Base-by-base conservation (phyloP, 2,797 vertebrate species). In the Argentina silus region DNA sequence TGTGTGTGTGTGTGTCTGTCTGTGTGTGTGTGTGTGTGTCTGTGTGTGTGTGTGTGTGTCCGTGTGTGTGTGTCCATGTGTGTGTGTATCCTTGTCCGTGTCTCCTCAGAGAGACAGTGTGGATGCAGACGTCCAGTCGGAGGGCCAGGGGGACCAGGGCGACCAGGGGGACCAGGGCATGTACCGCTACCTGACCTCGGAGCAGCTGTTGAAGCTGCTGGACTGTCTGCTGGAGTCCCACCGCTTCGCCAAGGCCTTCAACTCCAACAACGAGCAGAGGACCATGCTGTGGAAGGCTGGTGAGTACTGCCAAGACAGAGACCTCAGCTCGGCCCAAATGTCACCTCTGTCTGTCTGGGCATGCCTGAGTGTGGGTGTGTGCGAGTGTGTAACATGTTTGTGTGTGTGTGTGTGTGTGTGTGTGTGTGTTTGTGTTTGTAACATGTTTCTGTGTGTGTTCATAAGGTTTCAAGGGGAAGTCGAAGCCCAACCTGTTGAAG, bases 281-380 rank as follows among this genome's bases (percentile, higher is more conserved):
- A 99, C 97, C 1, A 93, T 96, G 59, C 93, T 99, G 68, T 99
- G 98, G 98, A 99, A 98, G 91, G 98, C 98, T 76, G 98, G 98
- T 98, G 83, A 81, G 93, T 85, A 17, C 44, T 9, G 4, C 44
- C 47, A 12, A 48, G 2, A 48, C 47, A 48, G 1, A 1, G 7
- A 8, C 47, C 47, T 12, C 7, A 21, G 10, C 7, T 6, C 17
- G 9, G 17, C 6, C 19, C n/a, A 8, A 12, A 17, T 0, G 9
- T 56, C 53, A 15, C 53, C 1, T 70, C 19, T 17, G 15, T 15
- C 17, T 36, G 27, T 36, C 2, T 36, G 27, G 27, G 27, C 4
- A 4, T 36, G 27, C 4, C 2, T 36, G 27, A 4, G 27, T 36
- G 27, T 36, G 27, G 1, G 27, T 36, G 27, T 36, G 27, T 36